Evolutionary conservation across 2,797 vertebrate species (phyloP), one percentile per base, ranked within the genome.

Genomic region (Etheostoma perlongum): DNA sequence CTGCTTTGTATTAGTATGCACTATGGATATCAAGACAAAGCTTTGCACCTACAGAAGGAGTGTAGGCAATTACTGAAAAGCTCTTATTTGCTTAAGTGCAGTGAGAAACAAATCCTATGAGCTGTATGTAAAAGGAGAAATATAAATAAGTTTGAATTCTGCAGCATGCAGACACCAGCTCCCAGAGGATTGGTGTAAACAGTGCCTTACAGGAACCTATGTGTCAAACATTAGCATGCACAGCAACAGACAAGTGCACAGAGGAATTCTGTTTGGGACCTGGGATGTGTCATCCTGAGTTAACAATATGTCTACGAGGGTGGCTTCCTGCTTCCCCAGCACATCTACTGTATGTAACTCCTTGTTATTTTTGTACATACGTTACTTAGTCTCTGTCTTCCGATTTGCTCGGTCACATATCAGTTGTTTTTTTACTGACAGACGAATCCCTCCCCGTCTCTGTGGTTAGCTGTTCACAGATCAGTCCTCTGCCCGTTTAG

Each of bases 401-500:
- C 19, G 13, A 2, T 40, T 53, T 44, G 12, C 30, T 2, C 62
- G 68, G 19, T 52, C 51, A 23, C 42, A 27, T 36, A 25, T 68
- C 57, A 59, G 52, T 9, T 77, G 5, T 79, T 58, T 55, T 62
- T 72, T 76, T 0, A 14, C 68, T 25, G 68, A 67, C 67, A 6
- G 36, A 55, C 36, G 21, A 18, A n/a, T 27, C 42, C 58, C n/a
- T 40, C 2, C 16, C 23, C 2, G 1, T 69, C 51, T 67, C 74
- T 54, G 44, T n/a, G 53, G 74, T 82, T 76, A 59, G 67, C 70
- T 3, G 54, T 49, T 36, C 36, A 13, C 13, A 46, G 78, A 93
- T 91, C 91, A 88, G 85, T 88, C 82, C 60, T 52, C 65, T 33
- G 76, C 86, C 85, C 78, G 87, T 91, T 93, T 86, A 85, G 89